Base-by-base conservation (phyloP, 2,113 vertebrate species). In the Leuciscus idus region DNA sequence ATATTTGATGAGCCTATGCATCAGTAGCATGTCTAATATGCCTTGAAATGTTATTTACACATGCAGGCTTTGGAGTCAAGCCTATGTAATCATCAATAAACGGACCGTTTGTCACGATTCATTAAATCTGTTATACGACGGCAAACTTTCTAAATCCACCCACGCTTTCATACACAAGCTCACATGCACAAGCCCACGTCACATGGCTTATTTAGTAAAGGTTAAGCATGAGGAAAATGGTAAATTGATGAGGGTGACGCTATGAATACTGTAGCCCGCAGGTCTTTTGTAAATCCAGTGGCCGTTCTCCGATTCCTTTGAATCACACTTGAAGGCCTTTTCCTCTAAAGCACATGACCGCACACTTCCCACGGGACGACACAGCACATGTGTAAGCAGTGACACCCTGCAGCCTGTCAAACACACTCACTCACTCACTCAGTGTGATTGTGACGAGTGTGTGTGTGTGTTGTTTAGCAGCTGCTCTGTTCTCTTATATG, bases 121-220 rank as follows among this genome's bases (percentile, higher is more conserved):
- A 33, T 28, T 64, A 28, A 64, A 75, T 43, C 43, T 75, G 21
- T 39, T 68, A 77, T 19, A 3, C 30, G 12, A 87, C 48, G 70
- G 30, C 66, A 8, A 66, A 73, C 66, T 73, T 57, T 52, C 48
- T 11, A 70, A 79, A 81, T 55, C 43, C 50, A 17, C 28, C 64
- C 85, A 57, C 19, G 17, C 75, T 46, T 52, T 66, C 83, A 74
- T 46, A 23, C 43, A 61, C 83, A 70, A 66, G 48, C 73, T 48
- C 74, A 68, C 39, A 68, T 57, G 52, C 52, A 73, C 52, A 48
- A 48, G 43, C 13, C 17, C 86, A 50, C 12, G 61, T 83, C 81
- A 83, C 81, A 73, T 73, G 68, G 81, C 68, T 84, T 59, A 28
- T 73, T 84, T 28, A 73, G 50, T 13, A 84, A 84, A 84, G 81